phyloP scores from a whole-genome alignment of 2,888 invertebrate species.

The Carpatolechia fugitivella region DNA sequence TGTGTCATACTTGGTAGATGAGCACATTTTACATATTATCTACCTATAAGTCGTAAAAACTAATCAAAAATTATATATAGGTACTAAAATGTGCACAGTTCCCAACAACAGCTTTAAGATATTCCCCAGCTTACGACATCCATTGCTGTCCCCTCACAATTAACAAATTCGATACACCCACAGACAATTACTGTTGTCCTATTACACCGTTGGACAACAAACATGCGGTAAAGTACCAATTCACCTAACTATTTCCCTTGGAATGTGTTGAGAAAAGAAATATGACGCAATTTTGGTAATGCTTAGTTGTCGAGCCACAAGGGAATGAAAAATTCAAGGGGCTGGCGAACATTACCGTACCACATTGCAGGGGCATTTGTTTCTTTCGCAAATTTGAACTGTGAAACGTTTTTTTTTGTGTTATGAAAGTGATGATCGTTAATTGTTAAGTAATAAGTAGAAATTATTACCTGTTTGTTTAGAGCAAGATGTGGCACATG shows the following conservation, averaged over 20 bases:
- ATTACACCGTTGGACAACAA: slow-evolving; percentile 31
- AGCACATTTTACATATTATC: no score
- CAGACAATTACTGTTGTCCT: slow-evolving; percentile 37
- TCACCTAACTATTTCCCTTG: slow-evolving; percentile 65
- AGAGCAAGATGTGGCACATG: no score
- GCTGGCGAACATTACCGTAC: slow-evolving; percentile 68
- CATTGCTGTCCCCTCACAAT: background rate
- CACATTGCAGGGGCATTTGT: slow-evolving; percentile 66
- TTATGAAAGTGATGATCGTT: no score
- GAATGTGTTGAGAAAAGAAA: slow-evolving; percentile 70
- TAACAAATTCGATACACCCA: slow-evolving; percentile 6
- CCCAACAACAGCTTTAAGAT: no score
- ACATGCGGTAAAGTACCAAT: slow-evolving; percentile 54
- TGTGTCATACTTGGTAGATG: no score
- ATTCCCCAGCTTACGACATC: no score
- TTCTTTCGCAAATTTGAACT: slow-evolving; percentile 57
- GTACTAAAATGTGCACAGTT: no score
- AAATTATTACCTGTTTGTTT: no score
- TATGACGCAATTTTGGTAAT: slow-evolving; percentile 79
- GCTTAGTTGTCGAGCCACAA: slow-evolving; percentile 76
- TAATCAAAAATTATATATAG: no score
- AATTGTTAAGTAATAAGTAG: no score
- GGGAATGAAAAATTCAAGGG: slow-evolving; percentile 79
- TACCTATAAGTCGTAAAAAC: no score
- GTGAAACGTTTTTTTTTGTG: slow-evolving; percentile 56